Evolutionary conservation across 2,888 invertebrate species (phyloP).

Genomic region (Andrena haemorrhoa): DNA sequence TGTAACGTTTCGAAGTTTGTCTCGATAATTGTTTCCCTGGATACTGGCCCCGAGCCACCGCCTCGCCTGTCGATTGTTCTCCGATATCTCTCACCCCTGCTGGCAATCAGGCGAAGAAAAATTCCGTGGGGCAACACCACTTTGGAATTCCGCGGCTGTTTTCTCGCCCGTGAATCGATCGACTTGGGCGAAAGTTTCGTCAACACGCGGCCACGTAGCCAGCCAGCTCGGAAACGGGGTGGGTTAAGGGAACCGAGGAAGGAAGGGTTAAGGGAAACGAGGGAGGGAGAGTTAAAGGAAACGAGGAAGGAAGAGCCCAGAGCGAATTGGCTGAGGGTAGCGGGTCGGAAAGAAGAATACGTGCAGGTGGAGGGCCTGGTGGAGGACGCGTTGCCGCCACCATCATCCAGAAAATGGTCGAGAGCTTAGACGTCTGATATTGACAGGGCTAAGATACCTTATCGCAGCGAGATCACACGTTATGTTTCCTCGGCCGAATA

Average conservation of each 20-base stretch:
- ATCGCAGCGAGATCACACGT: slow-evolving; percentile 62
- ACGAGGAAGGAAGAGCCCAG: not conserved
- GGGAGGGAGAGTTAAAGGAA: slow-evolving; percentile 2
- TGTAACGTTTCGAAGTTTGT: not conserved
- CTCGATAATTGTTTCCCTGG: slow-evolving; percentile 8
- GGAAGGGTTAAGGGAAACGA: no score
- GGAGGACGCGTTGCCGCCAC: slow-evolving; percentile 46
- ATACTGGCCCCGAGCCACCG: not conserved
- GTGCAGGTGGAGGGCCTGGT: not conserved
- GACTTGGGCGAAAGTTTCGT: slow-evolving; percentile 52
- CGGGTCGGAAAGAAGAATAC: slow-evolving; percentile 22
- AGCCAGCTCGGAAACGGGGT: slow-evolving; percentile 23
- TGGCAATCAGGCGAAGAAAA: slow-evolving; percentile 21
- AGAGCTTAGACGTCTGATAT: slow-evolving; percentile 68
- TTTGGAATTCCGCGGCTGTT: slow-evolving; percentile 1
- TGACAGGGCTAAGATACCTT: slow-evolving; percentile 66
- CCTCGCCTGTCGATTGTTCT: not conserved
- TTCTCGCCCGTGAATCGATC: slow-evolving; percentile 43
- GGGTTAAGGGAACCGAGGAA: no score
- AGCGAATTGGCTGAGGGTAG: slow-evolving; percentile 17
- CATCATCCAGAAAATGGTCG: slow-evolving; percentile 55
- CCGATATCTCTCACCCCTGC: slow-evolving; percentile 26
- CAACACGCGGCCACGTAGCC: slow-evolving; percentile 41
- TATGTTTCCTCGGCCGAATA: slow-evolving; percentile 53
- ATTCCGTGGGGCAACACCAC: slow-evolving; percentile 27